These are phyloP conservation scores for Hippasteria phrygiana DNA, from an alignment of 53 echinoderm and acorn worm genomes.

Conservation along the genomic window DNA sequence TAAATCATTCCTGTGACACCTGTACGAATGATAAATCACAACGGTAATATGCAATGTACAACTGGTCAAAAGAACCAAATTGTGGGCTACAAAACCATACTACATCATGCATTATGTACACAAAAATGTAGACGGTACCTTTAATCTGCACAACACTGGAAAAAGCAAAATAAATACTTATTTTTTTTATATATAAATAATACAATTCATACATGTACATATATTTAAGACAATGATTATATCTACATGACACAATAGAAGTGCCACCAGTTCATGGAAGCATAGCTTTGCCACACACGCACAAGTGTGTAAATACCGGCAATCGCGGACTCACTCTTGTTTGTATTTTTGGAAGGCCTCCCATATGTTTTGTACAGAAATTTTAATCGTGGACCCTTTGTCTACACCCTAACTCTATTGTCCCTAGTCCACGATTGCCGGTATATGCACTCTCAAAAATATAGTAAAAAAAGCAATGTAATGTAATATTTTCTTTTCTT, in stretches of 20 bases:
- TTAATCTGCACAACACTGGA: conserved; percentile 37
- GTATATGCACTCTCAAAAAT: no score
- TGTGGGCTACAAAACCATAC: background rate
- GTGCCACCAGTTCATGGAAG: background rate
- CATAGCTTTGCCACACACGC: conserved; percentile 21
- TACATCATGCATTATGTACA: conserved; percentile 22
- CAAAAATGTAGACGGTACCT: background rate
- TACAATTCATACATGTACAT: conserved; percentile 59
- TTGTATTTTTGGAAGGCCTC: no score
- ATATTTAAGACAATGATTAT: conserved; percentile 23
- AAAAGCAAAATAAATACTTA: conserved; percentile 58
- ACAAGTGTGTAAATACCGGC: no score
- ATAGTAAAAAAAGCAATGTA: no score
- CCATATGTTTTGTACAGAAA: no score
- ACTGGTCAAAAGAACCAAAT: background rate
- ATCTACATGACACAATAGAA: conserved; percentile 21
- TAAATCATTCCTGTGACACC: no score
- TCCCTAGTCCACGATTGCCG: no score
- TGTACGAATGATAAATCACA: background rate
- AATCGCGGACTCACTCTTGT: no score
- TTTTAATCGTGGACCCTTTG: no score
- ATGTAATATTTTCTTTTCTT: no score
- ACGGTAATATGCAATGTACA: background rate
- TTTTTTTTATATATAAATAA: conserved; percentile 48
- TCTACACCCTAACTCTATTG: no score